These are phyloP conservation scores for Gymnorhina tibicen DNA, from an alignment of 2,113 vertebrate species.

Conservation along the genomic window DNA sequence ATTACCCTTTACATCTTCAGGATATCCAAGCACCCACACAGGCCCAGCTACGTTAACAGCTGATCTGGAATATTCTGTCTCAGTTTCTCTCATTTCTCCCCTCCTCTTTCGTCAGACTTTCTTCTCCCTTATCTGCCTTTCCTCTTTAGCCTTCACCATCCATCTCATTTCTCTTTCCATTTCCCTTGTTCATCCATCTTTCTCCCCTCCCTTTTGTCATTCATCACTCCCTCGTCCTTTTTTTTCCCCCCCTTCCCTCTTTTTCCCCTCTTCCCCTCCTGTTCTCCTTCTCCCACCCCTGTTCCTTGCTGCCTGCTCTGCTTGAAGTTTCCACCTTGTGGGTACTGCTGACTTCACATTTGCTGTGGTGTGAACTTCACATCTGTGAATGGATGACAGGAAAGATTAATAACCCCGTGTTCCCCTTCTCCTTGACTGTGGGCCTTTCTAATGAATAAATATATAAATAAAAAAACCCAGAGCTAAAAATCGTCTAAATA, in stretches of 20 bases:
- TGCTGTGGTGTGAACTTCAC: slow-evolving; percentile 91
- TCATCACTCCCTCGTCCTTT: not conserved
- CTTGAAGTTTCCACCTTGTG: slow-evolving; percentile 86
- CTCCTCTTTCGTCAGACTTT: slow-evolving; percentile 49
- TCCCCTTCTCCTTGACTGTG: slow-evolving; percentile 79
- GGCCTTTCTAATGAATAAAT: slow-evolving; percentile 80
- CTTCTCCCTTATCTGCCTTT: slow-evolving; percentile 53
- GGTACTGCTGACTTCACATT: slow-evolving; percentile 96
- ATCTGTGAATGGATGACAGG: slow-evolving; percentile 97
- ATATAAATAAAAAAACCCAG: slow-evolving; percentile 70
- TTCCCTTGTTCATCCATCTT: slow-evolving; percentile 1
- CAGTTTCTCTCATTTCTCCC: slow-evolving; percentile 2
- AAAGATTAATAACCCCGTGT: slow-evolving; percentile 94
- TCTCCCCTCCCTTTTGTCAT: slow-evolving; percentile 6
- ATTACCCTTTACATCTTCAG: slow-evolving; percentile 70
- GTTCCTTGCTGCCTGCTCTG: slow-evolving; percentile 66
- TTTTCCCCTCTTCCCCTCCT: not conserved
- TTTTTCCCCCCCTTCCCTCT: not conserved
- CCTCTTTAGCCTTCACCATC: slow-evolving; percentile 48
- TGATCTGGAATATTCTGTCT: slow-evolving; percentile 53
- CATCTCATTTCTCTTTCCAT: slow-evolving; percentile 32
- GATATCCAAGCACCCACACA: slow-evolving; percentile 44
- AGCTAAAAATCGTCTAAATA: slow-evolving; percentile 80
- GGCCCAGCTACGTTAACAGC: slow-evolving; percentile 25
- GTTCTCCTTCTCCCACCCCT: not conserved